These are phyloP conservation scores for Diplodus puntazzo DNA, from an alignment of 2,797 vertebrate species.

Conservation along the genomic window DNA sequence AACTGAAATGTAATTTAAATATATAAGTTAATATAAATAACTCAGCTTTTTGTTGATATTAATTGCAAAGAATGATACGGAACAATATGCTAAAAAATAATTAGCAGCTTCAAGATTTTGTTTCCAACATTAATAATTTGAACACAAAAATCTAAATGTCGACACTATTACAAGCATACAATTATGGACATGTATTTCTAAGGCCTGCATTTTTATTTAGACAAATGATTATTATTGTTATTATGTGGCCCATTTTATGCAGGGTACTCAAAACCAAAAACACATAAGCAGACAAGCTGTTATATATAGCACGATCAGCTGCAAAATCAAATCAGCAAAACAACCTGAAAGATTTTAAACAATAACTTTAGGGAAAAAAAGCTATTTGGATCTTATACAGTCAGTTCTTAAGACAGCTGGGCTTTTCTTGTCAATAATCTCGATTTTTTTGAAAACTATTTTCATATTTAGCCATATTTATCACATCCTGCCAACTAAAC, in stretches of 20 bases:
- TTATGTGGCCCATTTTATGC: neutral
- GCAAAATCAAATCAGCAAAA: conserved; percentile 8
- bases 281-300: too few species aligned
- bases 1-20: neutral
- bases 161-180: neutral
- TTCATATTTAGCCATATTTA: too few species aligned
- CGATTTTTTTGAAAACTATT: neutral
- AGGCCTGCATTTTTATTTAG: neutral
- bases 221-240: neutral
- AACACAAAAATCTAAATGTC: neutral
- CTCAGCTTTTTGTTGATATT: too few species aligned
- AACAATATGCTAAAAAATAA: neutral
- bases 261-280: neutral
- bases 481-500: conserved; percentile 21
- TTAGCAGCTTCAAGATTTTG: neutral
- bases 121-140: neutral
- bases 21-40: neutral
- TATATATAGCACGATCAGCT: neutral
- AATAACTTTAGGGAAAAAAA: neutral
- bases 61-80: neutral
- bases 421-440: neutral
- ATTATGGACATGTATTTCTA: neutral
- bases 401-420: neutral
- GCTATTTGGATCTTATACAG: too few species aligned
- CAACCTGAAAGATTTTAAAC: neutral